Conservation (phyloP, 64 coral and sea anemone genomes). For the Pachyseris speciosa region DNA sequence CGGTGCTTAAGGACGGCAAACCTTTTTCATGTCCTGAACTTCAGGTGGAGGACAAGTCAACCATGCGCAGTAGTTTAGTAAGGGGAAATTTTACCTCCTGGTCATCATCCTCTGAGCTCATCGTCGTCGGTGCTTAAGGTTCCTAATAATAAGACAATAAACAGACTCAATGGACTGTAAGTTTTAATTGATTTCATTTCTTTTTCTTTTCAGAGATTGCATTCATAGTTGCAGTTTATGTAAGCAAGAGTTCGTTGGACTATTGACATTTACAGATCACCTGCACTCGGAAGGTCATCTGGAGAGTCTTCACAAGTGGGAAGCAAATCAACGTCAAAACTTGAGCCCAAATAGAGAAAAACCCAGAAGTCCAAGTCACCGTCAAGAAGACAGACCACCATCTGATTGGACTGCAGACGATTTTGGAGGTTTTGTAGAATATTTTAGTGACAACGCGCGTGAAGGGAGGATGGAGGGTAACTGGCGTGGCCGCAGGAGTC, state of each 20-base stretch:
- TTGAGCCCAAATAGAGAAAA: not conserved
- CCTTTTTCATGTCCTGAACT: too few species aligned
- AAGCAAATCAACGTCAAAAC: constrained; percentile 18
- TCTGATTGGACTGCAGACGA: constrained; percentile 7
- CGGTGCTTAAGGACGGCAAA: too few species aligned
- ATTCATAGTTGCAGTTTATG: constrained; percentile 51
- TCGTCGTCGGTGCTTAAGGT: too few species aligned
- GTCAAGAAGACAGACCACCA: not conserved
- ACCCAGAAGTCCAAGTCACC: not conserved
- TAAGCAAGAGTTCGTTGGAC: constrained; percentile 30
- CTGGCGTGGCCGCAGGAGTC: not conserved
- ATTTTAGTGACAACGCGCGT: not conserved
- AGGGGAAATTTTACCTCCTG: too few species aligned
- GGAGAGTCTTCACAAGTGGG: constrained; percentile 33
- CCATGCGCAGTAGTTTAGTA: too few species aligned
- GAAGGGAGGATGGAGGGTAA: not conserved
- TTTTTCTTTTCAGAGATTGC: constrained; percentile 44
- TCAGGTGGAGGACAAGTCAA: too few species aligned
- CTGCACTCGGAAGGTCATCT: constrained; percentile 44
- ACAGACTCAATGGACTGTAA: too few species aligned
- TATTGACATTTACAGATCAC: constrained; percentile 54
- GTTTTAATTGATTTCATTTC: not conserved
- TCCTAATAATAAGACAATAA: too few species aligned
- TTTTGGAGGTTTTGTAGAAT: not conserved
- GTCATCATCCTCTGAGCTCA: too few species aligned